Evolutionary conservation across 2,888 invertebrate species (phyloP).

Genomic region (Eumerus sabulonum): DNA sequence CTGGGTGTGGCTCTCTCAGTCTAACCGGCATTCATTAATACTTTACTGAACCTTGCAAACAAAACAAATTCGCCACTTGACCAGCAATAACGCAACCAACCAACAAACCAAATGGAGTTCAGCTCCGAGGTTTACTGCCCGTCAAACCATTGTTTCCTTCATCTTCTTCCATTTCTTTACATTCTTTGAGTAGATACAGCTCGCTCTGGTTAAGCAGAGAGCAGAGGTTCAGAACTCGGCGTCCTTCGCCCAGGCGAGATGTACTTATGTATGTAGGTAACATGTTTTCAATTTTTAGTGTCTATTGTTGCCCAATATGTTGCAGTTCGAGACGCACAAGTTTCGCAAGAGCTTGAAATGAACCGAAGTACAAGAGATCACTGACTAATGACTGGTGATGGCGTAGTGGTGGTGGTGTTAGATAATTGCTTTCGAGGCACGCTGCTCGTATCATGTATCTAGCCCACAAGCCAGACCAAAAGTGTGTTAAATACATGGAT

Average conservation of each 20-base stretch:
- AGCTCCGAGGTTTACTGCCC: background rate
- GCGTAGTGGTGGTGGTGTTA: slow-evolving; percentile 15
- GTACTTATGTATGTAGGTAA: too few relatives aligned
- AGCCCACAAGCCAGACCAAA: slow-evolving; percentile 18
- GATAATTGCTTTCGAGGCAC: slow-evolving; percentile 39
- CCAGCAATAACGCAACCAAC: too few relatives aligned
- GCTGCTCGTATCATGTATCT: background rate
- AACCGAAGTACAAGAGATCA: background rate
- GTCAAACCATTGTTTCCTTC: slow-evolving; percentile 29
- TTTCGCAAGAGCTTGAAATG: slow-evolving; percentile 20
- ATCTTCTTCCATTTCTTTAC: background rate
- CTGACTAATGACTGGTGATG: background rate
- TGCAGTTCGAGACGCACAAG: background rate
- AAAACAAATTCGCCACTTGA: too few relatives aligned
- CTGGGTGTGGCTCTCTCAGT: too few relatives aligned
- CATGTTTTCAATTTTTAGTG: slow-evolving; percentile 7
- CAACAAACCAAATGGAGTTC: too few relatives aligned
- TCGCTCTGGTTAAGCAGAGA: background rate
- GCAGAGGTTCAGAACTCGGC: slow-evolving; percentile 34
- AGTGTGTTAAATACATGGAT: slow-evolving; percentile 35
- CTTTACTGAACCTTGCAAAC: too few relatives aligned
- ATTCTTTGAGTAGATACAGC: background rate
- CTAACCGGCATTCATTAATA: too few relatives aligned
- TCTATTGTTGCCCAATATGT: slow-evolving; percentile 20
- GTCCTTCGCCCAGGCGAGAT: slow-evolving; percentile 40